These are phyloP conservation scores for Tragelaphus imberbis DNA, from an alignment of 2,113 vertebrate genomes.

Conservation along the genomic window DNA sequence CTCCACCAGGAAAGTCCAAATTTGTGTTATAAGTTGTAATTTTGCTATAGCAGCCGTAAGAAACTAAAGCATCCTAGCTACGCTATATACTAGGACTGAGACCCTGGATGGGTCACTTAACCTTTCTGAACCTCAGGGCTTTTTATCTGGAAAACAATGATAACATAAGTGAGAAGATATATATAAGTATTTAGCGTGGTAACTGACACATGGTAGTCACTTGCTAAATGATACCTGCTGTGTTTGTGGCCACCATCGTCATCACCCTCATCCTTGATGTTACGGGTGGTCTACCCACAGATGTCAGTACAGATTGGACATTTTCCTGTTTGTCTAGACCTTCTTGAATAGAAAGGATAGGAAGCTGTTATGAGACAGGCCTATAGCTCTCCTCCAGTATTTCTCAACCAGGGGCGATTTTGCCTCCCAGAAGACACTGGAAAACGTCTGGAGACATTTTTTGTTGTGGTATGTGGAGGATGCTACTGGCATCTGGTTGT, in stretches of 20 bases:
- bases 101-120: no score
- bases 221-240: background rate
- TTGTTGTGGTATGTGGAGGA: background rate
- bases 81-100: background rate
- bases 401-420: background rate
- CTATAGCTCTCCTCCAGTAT: no score
- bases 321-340: background rate
- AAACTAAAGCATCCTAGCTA: background rate
- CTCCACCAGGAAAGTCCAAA: background rate
- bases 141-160: background rate
- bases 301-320: background rate
- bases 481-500: background rate
- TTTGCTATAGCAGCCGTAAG: background rate
- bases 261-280: background rate
- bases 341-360: background rate
- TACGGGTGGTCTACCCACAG: background rate
- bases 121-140: background rate
- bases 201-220: rapidly evolving
- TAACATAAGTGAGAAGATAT: background rate
- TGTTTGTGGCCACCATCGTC: background rate
- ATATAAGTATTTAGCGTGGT: background rate
- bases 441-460: background rate
- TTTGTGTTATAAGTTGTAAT: background rate
- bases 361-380: background rate
- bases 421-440: background rate